Evolutionary conservation across 1,140 invertebrate species (phyloP).

Genomic region (Teleopsis dalmanni): DNA sequence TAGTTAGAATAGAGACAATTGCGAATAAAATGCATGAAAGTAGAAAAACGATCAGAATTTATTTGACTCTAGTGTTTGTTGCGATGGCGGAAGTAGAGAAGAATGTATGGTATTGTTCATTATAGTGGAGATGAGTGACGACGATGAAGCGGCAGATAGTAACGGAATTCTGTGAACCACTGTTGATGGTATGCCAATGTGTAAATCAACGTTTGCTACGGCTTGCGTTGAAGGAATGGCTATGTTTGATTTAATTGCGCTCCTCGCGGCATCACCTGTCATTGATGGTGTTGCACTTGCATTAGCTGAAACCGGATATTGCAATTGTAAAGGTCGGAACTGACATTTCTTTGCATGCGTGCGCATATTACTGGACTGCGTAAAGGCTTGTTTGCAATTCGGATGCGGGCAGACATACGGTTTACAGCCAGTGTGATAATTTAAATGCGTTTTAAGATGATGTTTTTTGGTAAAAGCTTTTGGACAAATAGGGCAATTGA

Average conservation of each 20-base stretch:
- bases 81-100: too few relatives aligned
- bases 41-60: too few relatives aligned
- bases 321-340: constrained; percentile 31
- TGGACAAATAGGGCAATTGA: constrained; percentile 73
- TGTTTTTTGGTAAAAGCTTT: constrained; percentile 84
- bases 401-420: constrained; percentile 66
- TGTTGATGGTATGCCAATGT: not conserved
- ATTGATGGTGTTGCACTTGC: not conserved
- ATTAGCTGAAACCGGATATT: constrained; percentile 1
- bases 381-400: constrained; percentile 64
- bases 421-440: constrained; percentile 69
- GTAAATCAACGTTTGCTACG: not conserved
- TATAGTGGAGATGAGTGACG: not conserved
- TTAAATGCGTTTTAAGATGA: constrained; percentile 75
- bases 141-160: not conserved
- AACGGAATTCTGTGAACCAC: not conserved
- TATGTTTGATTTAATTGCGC: not conserved
- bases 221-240: not conserved
- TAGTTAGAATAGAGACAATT: too few relatives aligned
- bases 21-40: too few relatives aligned
- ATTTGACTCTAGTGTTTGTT: too few relatives aligned
- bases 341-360: constrained; percentile 68
- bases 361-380: constrained; percentile 71
- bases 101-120: not conserved
- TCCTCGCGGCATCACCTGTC: not conserved